Evolutionary conservation across 2,888 invertebrate species (phyloP).

Genomic region (Netelia melanura): DNA sequence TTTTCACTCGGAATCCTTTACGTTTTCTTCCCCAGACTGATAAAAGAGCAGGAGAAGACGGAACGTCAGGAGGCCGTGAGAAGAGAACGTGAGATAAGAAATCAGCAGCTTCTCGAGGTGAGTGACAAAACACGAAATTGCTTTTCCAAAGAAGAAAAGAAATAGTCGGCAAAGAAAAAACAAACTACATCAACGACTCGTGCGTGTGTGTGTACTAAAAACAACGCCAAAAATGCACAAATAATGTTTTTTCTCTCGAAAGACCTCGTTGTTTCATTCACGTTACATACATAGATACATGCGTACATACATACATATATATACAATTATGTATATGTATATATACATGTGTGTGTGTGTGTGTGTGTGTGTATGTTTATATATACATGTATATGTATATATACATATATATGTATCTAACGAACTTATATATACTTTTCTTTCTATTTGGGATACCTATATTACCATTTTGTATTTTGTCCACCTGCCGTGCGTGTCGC

Average conservation of each 20-base stretch:
- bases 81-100: constrained; percentile 92
- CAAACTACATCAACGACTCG: constrained; percentile 3
- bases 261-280: constrained; percentile 26
- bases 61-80: constrained; percentile 94
- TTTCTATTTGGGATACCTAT: constrained; percentile 80
- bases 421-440: constrained; percentile 78
- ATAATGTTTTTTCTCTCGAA: constrained; percentile 74
- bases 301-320: constrained; percentile 1
- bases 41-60: constrained; percentile 91
- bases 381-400: constrained; percentile 17
- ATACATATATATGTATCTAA: constrained; percentile 63
- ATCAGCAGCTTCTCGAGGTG: constrained; percentile 96
- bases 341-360: too few species aligned
- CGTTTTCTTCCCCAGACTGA: constrained; percentile 82
- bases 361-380: neutral
- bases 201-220: constrained; percentile 50
- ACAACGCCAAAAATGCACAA: constrained; percentile 48
- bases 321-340: neutral
- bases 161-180: constrained; percentile 32
- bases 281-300: constrained; percentile 9
- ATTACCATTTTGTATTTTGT: constrained; percentile 77
- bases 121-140: constrained; percentile 74
- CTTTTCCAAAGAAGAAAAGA: constrained; percentile 19
- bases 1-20: too few species aligned
- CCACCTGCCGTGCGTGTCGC: constrained; percentile 85